Percentiles rank a stretch among this genome's conserved stretches.
Evolutionary conservation across 2,113 vertebrate species (phyloP).

Genomic region (Callaeas wilsoni): DNA sequence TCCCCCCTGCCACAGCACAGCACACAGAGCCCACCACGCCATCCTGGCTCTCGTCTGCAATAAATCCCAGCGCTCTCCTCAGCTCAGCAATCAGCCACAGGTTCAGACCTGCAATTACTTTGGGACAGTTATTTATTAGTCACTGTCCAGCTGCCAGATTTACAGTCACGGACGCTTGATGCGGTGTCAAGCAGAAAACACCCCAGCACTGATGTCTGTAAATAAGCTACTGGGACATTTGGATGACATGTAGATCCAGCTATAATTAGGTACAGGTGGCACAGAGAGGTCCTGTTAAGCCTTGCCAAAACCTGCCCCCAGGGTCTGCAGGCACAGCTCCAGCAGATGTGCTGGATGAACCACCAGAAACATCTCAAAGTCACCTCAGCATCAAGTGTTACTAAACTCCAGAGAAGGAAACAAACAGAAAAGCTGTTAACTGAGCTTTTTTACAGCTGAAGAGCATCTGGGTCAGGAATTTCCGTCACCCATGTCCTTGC

Average conservation of each 20-base stretch:
- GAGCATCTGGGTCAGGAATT: neutral
- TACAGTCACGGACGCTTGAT: neutral
- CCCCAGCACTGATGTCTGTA: neutral
- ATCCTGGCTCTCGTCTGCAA: neutral
- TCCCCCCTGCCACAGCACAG: neutral
- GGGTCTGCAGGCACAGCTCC: neutral
- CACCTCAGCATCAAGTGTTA: neutral
- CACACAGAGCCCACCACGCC: neutral
- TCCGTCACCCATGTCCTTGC: neutral
- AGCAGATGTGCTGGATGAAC: neutral
- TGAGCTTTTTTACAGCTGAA: neutral
- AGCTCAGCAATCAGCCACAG: neutral
- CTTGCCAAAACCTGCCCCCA: neutral
- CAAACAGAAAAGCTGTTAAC: neutral
- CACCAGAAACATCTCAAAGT: neutral
- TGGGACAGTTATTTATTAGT: conserved; percentile 10
- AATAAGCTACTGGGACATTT: neutral
- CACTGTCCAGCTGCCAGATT: conserved; percentile 28
- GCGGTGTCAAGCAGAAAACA: neutral
- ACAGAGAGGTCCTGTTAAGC: neutral
- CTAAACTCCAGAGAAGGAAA: neutral
- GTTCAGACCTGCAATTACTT: neutral
- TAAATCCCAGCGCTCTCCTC: neutral
- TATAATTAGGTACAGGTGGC: neutral
- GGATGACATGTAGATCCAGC: neutral